Evolutionary conservation across 2,797 vertebrate genomes (phyloP), one percentile per base, ranked within the genome.

Genomic region (Cossypha polioptera): DNA sequence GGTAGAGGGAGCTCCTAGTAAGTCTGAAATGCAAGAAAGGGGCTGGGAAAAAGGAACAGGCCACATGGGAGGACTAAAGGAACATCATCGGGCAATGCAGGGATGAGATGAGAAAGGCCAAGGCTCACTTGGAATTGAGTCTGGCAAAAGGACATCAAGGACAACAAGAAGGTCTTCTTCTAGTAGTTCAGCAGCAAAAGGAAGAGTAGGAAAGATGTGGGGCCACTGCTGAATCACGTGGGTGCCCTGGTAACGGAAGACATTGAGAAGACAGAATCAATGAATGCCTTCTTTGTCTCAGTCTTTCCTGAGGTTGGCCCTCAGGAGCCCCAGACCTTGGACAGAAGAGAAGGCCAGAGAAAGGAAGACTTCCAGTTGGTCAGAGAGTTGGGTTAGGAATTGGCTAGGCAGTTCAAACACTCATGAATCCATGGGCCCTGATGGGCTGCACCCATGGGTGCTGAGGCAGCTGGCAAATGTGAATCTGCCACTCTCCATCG

Each of bases 61-160:
- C 16, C 54, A 40, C 5, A 0, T 31, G 29, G 13, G 9, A 67
- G 5, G 12, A 43, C 43, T 51, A 43, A 50, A 51, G 42, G 22
- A 53, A 45, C 22, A 16, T 20, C 1, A 1, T 50, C 26, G 43
- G 38, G 3, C 4, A 28, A 45, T 20, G 19, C 15, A 67, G 28
- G 22, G 10, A 11, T 51, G 9, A 0, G 0, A 45, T 38, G 38
- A 45, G 18, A 50, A 67, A 59, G 13, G 15, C 8, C 28, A n/a
- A 53, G 22, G 22, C 31, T 61, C 14, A 21, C 16, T 54, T 35
- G 21, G 33, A 62, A 26, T 11, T 86, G 40, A 48, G 17, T 42
- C 55, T 69, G 42, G 9, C 17, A 62, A 62, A 31, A 31, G 40
- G 9, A 21, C 13, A 48, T 35, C 40, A 77, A 47, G 16, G 40